These are phyloP conservation scores for Phyllopteryx taeniolatus DNA, from an alignment of 2,113 vertebrate genomes.

Conservation along the genomic window DNA sequence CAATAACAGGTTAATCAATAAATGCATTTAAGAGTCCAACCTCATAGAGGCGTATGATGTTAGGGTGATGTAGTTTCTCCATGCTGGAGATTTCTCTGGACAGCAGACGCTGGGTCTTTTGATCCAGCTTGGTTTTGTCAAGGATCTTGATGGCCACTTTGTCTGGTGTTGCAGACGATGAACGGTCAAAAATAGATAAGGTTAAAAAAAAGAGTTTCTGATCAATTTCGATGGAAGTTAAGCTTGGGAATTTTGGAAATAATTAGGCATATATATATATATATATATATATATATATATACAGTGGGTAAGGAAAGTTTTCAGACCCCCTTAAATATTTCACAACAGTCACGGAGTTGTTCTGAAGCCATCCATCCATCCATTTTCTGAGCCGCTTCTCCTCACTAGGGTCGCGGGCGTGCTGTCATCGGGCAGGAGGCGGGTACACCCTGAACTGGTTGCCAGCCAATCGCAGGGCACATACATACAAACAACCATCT, in stretches of 20 bases:
- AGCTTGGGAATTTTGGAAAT: background rate
- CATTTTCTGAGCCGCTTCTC: no score
- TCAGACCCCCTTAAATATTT: no score
- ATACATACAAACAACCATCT: no score
- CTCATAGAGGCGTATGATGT: constrained; percentile 95
- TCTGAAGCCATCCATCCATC: no score
- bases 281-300: no score
- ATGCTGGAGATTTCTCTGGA: constrained; percentile 97
- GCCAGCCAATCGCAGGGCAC: no score
- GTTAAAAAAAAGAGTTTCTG: background rate
- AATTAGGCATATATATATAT: no score
- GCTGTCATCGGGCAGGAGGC: no score
- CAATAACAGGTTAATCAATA: background rate
- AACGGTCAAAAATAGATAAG: background rate
- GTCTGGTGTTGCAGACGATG: constrained; percentile 71
- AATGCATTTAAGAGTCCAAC: constrained; percentile 24
- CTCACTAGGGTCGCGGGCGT: no score
- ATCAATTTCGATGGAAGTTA: background rate
- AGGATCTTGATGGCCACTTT: constrained; percentile 98
- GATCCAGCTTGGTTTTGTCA: constrained; percentile 94
- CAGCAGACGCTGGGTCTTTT: constrained; percentile 89
- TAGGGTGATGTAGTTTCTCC: constrained; percentile 95
- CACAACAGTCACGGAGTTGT: no score
- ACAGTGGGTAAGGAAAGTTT: no score
- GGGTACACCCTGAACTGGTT: no score